phyloP scores from a whole-genome alignment of 2,797 vertebrate genomes.

The Otolemur crassicaudatus region DNA sequence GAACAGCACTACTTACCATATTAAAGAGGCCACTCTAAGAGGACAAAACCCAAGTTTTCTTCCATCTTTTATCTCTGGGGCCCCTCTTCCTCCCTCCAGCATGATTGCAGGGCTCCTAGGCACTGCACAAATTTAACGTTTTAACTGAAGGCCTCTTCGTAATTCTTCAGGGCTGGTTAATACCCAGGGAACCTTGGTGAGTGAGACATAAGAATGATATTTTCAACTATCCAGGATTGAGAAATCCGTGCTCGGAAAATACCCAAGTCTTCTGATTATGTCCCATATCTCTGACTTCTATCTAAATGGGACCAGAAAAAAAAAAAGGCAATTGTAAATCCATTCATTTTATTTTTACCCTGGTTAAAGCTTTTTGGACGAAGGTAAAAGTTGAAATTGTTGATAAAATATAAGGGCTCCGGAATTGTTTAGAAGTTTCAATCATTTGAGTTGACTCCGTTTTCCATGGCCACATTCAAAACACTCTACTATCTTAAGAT shows the following conservation, averaged over 20 bases:
- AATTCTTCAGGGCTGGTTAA: not conserved
- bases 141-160: not conserved
- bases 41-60: not conserved
- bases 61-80: not conserved
- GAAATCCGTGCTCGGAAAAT: conserved; percentile 11
- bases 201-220: not conserved
- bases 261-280: not conserved
- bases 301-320: conserved; percentile 27
- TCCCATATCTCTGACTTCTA: conserved; percentile 40
- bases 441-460: not conserved
- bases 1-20: not conserved
- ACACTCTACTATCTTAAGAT: not conserved
- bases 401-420: conserved; percentile 39
- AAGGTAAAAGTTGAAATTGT: conserved; percentile 49
- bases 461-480: conserved; percentile 55
- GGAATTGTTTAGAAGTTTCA: conserved; percentile 54
- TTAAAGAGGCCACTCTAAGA: not conserved
- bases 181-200: not conserved
- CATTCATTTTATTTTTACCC: conserved; percentile 52
- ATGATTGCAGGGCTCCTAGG: not conserved
- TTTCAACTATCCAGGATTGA: not conserved
- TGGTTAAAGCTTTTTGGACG: conserved; percentile 42
- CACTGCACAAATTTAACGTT: not conserved
- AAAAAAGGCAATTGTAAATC: conserved; percentile 4
- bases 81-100: not conserved